These are phyloP conservation scores for Pampus argenteus DNA, from an alignment of 2,797 vertebrate species.

Conservation along the genomic window DNA sequence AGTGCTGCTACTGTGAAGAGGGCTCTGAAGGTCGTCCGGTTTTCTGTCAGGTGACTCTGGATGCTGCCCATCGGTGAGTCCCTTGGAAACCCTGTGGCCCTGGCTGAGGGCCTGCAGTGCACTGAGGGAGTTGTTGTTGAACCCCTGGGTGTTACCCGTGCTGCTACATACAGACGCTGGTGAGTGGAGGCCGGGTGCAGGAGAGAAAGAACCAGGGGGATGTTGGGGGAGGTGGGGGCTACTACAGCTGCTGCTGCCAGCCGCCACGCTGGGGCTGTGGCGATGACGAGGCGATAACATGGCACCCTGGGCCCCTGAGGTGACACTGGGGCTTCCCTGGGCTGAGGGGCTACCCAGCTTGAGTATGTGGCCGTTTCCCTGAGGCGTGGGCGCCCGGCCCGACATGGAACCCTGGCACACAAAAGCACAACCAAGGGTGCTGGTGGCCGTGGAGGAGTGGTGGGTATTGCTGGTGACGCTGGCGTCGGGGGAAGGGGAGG, in stretches of 20 bases:
- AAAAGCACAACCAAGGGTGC: conserved; percentile 88
- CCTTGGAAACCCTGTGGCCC: conserved; percentile 89
- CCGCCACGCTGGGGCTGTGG: conserved; percentile 87
- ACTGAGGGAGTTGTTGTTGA: conserved; percentile 91
- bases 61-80: conserved; percentile 80
- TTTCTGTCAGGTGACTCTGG: conserved; percentile 90
- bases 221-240: conserved; percentile 87
- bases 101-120: conserved; percentile 95
- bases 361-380: conserved; percentile 89
- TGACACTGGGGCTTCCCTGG: conserved; percentile 71
- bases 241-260: conserved; percentile 55
- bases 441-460: conserved; percentile 79
- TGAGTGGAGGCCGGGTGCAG: conserved; percentile 78
- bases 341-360: conserved; percentile 93
- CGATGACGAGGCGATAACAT: conserved; percentile 65
- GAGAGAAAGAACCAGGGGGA: conserved; percentile 91
- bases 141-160: conserved; percentile 79
- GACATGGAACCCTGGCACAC: conserved; percentile 84
- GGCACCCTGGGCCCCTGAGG: conserved; percentile 60
- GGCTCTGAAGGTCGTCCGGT: conserved; percentile 78
- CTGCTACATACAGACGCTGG: conserved; percentile 90
- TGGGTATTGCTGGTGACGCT: conserved; percentile 90
- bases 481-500: conserved; percentile 88
- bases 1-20: conserved; percentile 71
- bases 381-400: conserved; percentile 88